Base-by-base conservation (phyloP, 1,140 invertebrate genomes). In the Drosophila virilis region DNA sequence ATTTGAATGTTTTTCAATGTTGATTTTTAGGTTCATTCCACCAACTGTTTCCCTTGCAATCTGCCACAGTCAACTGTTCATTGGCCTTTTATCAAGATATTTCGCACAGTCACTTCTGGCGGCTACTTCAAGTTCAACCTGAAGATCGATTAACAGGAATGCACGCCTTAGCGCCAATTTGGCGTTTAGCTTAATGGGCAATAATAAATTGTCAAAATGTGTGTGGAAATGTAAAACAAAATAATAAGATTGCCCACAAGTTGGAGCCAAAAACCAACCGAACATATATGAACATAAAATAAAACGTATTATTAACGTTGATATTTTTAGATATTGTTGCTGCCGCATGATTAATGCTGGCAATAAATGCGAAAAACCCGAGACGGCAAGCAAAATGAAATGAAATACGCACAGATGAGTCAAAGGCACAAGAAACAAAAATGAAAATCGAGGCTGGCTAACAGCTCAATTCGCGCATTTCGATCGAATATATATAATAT, bases 161-260 rank as follows among this genome's bases (percentile, higher is more conserved):
- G 79, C 84, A 89, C 83, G 84, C 84, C 84, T 80, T 66, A 61
- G 69, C 84, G 66, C 79, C 81, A 89, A 88, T 88, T 88, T 74
- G 77, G 62, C 73, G 78, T 74, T 88, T 83, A 88, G 73, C 79
- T 89, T 89, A 89, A 88, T 89, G 80, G 83, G 43, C 72, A 83
- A 80, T 65, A 73, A 88, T 89, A 89, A 83, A 83, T 86, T 76
- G 62, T 45, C 48, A 69, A 75, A 88, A 68, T 65, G 60, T 67
- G 55, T 51, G 60, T 61, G 35, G 46, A 66, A 48, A 61, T 55
- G 50, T 58, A 9, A 33, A 50, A 35, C 15, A 28, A 46, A 52
- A 46, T 38, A 48, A 48, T 54, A 66, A 46, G 66, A 58, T 55
- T 58, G 51, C 33, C 59, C 69, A 77, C 74, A 74, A 74, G 71